A percentile compares a stretch with the other conserved stretches of the same genome.
These are phyloP conservation scores for Hypolimnas misippus DNA, from an alignment of 2,888 invertebrate species.

Conservation along the genomic window DNA sequence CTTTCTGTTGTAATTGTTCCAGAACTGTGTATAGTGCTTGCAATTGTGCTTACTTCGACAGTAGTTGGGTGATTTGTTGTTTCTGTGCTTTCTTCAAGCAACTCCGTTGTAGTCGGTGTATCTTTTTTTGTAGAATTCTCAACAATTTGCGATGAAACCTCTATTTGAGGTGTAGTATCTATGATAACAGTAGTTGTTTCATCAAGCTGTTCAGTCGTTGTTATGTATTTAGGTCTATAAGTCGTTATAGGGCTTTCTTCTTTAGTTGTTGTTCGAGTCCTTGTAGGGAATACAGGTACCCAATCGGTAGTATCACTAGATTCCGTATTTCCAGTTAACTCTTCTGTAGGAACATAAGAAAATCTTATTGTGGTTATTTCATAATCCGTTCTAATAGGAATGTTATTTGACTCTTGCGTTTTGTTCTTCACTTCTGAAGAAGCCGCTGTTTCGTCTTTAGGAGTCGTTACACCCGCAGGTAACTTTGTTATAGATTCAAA, in stretches of 20 bases:
- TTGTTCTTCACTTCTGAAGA: slow-evolving; percentile 58
- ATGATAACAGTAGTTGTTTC: slow-evolving; percentile 60
- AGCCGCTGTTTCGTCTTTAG: slow-evolving; percentile 64
- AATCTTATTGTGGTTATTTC: slow-evolving; percentile 78
- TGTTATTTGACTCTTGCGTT: slow-evolving; percentile 50
- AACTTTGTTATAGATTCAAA: slow-evolving; percentile 81
- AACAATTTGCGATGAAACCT: slow-evolving; percentile 65
- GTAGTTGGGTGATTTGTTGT: slow-evolving; percentile 43
- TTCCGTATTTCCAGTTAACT: slow-evolving; percentile 50
- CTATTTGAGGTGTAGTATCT: slow-evolving; percentile 61
- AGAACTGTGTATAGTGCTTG: slow-evolving; percentile 38
- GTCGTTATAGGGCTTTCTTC: slow-evolving; percentile 69
- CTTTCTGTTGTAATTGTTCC: slow-evolving; percentile 41
- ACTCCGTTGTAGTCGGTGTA: slow-evolving; percentile 41
- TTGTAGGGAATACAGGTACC: slow-evolving; percentile 65
- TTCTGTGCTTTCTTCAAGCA: slow-evolving; percentile 38
- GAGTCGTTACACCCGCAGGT: slow-evolving; percentile 73
- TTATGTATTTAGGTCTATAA: slow-evolving; percentile 68
- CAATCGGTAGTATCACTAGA: slow-evolving; percentile 55
- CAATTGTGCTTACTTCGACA: slow-evolving; percentile 29
- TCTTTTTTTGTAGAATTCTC: slow-evolving; percentile 52
- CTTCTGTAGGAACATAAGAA: slow-evolving; percentile 69
- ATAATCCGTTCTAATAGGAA: slow-evolving; percentile 60
- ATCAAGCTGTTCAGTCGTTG: slow-evolving; percentile 58
- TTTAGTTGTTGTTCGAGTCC: slow-evolving; percentile 58